Base-by-base conservation (phyloP, 2,797 vertebrate species). In the Coilia nasus region DNA sequence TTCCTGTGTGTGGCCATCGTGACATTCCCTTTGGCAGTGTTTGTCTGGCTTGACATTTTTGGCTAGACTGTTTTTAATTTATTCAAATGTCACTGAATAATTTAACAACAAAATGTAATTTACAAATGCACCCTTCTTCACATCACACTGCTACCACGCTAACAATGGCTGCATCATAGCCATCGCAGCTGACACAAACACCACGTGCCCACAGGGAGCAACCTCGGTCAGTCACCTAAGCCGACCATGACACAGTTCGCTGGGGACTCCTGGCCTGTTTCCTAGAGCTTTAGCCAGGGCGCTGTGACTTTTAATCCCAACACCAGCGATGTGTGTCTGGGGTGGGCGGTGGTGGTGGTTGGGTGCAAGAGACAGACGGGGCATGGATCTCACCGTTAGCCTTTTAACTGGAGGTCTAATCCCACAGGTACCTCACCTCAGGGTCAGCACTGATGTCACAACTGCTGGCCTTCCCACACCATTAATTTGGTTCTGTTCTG, bases 241-340 rank as follows among this genome's bases (percentile, higher is more conserved):
- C 28, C 59, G 83, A 81, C 60, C 12, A 81, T 83, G 86, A 84
- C 71, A 35, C 47, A 86, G 25, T 62, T 82, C 12, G 54, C 15
- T 83, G 21, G 56, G 0, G 35, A 75, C 17, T 6, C 6, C 31
- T 28, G 28, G 56, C 67, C 54, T 81, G 75, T 81, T 59, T 84
- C 35, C 56, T 2, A 19, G 46, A 10, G 82, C 59, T 82, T 23
- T 67, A 80, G 35, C 35, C 71, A 85, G 57, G 47, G 60, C 57
- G 83, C 84, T 60, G n/a, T 62, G 81, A 83, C 62, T 62, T 81
- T 82, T 81, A 84, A 84, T 64, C 50, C 62, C 23, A 78, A 44
- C 71, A 78, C 14, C 3, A 28, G 35, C 35, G 6, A 41, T 78
- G 31, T 15, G 64, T 44, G 50, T 54, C 14, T 54, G 50, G 50